Evolutionary conservation across 2,113 vertebrate species (phyloP).

Genomic region (Phalacrocorax pelagicus): DNA sequence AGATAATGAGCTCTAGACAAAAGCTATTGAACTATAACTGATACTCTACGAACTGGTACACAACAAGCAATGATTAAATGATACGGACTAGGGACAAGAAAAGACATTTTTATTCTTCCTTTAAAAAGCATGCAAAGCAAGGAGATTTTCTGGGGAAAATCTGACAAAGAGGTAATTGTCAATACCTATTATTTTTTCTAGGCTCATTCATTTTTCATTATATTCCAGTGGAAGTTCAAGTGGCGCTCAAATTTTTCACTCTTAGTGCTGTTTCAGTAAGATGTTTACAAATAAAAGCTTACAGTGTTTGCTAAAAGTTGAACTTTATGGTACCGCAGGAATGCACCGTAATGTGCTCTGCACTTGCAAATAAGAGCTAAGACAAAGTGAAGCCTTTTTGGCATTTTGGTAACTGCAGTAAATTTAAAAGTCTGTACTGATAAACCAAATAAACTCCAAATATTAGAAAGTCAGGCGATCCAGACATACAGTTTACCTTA

Average conservation of each 20-base stretch:
- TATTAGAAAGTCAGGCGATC: background rate
- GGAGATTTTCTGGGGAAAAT: slow-evolving; percentile 15
- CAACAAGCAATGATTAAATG: slow-evolving; percentile 43
- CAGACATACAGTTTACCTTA: background rate
- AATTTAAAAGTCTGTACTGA: background rate
- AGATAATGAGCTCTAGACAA: slow-evolving; percentile 60
- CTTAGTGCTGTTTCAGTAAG: background rate
- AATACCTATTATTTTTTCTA: background rate
- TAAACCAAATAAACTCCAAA: background rate
- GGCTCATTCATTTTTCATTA: slow-evolving; percentile 25
- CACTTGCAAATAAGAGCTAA: background rate
- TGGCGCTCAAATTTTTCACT: background rate
- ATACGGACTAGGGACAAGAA: background rate
- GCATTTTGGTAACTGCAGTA: background rate
- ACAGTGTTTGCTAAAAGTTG: background rate
- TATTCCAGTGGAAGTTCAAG: slow-evolving; percentile 21
- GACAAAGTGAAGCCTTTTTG: background rate
- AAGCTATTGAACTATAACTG: slow-evolving; percentile 56
- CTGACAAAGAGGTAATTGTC: slow-evolving; percentile 9
- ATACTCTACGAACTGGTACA: background rate
- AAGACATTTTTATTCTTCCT: background rate
- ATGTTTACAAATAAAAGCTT: slow-evolving; percentile 36
- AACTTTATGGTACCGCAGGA: background rate
- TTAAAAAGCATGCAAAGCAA: background rate
- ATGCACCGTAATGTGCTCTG: background rate